Evolutionary conservation across 2,888 invertebrate genomes (phyloP).

Genomic region (Dicyrtomina minuta): DNA sequence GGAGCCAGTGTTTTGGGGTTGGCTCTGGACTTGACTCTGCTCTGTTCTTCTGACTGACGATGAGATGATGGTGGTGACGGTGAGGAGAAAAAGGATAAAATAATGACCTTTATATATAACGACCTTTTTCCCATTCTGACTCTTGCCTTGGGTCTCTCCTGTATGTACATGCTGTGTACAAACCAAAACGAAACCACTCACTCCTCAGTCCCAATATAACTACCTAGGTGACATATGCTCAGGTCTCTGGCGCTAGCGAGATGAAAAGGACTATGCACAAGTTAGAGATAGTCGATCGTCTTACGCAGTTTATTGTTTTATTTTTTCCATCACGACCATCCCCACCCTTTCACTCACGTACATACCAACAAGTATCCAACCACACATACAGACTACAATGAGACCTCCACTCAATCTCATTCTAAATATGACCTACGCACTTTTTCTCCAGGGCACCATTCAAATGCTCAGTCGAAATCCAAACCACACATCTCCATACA

Average conservation of each 20-base stretch:
- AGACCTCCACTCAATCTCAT: background rate
- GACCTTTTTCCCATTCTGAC: background rate
- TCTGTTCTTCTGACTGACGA: too few species aligned
- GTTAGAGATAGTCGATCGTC: too few species aligned
- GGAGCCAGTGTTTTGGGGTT: too few species aligned
- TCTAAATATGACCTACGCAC: slow-evolving; percentile 11
- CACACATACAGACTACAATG: too few species aligned
- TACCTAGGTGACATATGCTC: background rate
- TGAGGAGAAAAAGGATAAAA: background rate
- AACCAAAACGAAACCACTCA: too few species aligned
- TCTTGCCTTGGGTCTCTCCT: background rate
- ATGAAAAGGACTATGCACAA: too few species aligned
- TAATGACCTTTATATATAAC: slow-evolving; percentile 22
- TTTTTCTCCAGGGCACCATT: slow-evolving; percentile 12
- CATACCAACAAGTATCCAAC: too few species aligned
- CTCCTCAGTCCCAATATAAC: background rate
- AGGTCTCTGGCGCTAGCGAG: too few species aligned
- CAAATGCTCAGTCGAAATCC: too few species aligned
- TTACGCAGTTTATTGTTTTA: background rate
- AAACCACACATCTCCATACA: too few species aligned
- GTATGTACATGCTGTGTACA: background rate
- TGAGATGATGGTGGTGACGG: background rate
- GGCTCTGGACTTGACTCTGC: too few species aligned
- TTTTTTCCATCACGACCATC: too few species aligned
- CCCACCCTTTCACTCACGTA: background rate